Percentiles rank a stretch among this genome's conserved stretches.
These are phyloP conservation scores for Diglossa cyanea DNA, from an alignment of 2,797 vertebrate genomes.

Conservation along the genomic window DNA sequence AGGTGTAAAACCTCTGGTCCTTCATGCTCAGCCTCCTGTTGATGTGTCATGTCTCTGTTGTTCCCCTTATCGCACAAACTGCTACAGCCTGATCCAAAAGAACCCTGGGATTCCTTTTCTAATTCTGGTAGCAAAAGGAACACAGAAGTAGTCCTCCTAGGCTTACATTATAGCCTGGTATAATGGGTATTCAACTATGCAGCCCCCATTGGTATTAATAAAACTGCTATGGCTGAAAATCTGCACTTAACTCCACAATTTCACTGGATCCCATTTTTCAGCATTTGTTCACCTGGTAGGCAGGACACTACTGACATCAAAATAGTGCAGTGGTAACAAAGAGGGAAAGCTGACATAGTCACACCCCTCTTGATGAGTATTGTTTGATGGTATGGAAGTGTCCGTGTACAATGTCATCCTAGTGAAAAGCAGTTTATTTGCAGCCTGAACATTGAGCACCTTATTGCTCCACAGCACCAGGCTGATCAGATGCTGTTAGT, in stretches of 20 bases:
- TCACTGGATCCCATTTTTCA: background rate
- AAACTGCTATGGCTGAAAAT: background rate
- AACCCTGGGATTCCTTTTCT: background rate
- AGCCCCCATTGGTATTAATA: background rate
- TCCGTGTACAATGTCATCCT: background rate
- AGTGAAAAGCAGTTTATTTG: background rate
- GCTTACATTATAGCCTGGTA: background rate
- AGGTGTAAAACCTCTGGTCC: background rate
- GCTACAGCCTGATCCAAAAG: background rate
- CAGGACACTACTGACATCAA: background rate
- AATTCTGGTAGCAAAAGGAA: background rate
- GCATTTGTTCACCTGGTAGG: background rate
- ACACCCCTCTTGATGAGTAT: background rate
- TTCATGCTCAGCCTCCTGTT: background rate
- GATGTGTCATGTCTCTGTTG: background rate
- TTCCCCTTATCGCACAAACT: background rate
- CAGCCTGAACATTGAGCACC: background rate
- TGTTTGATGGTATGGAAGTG: background rate
- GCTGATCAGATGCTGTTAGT: background rate
- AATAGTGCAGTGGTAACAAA: background rate
- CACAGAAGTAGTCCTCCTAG: background rate
- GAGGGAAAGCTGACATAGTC: background rate
- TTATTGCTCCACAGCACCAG: background rate
- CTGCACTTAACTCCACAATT: background rate
- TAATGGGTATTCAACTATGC: background rate